phyloP scores from a whole-genome alignment of 2,113 vertebrate species.

The Pionites leucogaster region DNA sequence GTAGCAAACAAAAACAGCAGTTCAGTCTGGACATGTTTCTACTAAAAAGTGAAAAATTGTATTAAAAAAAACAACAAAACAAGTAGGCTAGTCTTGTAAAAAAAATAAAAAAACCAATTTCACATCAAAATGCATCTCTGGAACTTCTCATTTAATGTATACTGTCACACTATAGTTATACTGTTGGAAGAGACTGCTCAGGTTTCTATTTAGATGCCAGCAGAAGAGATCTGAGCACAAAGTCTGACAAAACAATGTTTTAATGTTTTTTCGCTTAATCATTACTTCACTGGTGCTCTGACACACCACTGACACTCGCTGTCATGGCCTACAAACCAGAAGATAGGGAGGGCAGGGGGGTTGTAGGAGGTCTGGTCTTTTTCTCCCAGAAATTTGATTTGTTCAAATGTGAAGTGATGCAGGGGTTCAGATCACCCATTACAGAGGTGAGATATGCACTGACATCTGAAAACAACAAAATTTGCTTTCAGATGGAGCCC shows the following conservation, averaged over 20 bases:
- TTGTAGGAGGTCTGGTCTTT: neutral
- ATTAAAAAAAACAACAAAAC: fast-evolving
- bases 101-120: neutral
- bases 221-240: neutral
- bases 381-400: conserved; percentile 21
- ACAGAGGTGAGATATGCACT: neutral
- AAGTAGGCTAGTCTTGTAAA: neutral
- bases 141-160: neutral
- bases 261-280: neutral
- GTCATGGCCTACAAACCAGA: neutral
- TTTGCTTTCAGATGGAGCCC: neutral
- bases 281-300: neutral
- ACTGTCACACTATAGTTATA: neutral
- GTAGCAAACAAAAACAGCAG: neutral
- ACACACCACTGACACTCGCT: neutral
- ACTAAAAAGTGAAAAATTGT: neutral
- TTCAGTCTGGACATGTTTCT: neutral
- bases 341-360: neutral
- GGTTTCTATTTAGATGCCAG: neutral
- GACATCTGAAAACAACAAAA: conserved; percentile 6
- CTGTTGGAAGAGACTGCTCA: neutral
- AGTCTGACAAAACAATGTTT: neutral
- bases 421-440: neutral
- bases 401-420: neutral
- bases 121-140: neutral